These are phyloP conservation scores for Allophyes oxyacanthae DNA, from an alignment of 2,888 invertebrate genomes.

Conservation along the genomic window DNA sequence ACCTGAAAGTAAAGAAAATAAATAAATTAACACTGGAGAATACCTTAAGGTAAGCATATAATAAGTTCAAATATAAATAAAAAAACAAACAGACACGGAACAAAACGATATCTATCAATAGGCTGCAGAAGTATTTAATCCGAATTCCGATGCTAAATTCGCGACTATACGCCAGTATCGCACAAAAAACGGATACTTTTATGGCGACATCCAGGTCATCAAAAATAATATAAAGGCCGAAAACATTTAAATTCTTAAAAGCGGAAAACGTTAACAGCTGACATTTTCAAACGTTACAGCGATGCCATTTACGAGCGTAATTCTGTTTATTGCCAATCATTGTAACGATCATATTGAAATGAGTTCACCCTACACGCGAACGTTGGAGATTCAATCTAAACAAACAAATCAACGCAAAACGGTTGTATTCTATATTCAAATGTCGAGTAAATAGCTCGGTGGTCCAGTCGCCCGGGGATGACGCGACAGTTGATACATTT, in stretches of 20 bases:
- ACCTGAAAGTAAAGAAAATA: constrained; percentile 70
- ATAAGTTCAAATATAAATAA: constrained; percentile 2
- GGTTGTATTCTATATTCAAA: constrained; percentile 63
- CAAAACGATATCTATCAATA: constrained; percentile 2
- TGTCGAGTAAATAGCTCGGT: constrained; percentile 66
- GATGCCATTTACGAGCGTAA: constrained; percentile 50
- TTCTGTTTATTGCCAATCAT: constrained; percentile 52
- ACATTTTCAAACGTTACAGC: constrained; percentile 41
- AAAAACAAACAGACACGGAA: constrained; percentile 11
- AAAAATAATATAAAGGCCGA: constrained; percentile 31
- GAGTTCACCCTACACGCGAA: constrained; percentile 40
- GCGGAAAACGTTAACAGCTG: constrained; percentile 28
- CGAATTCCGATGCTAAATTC: constrained; percentile 2
- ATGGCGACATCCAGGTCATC: constrained; percentile 30
- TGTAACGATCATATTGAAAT: constrained; percentile 52
- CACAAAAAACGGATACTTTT: constrained; percentile 15
- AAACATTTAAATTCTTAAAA: constrained; percentile 35
- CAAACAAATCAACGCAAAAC: constrained; percentile 67
- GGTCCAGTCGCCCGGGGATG: constrained; percentile 55
- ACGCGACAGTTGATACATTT: constrained; percentile 64
- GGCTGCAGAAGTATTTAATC: constrained; percentile 20
- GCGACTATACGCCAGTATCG: neutral
- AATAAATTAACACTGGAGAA: neutral
- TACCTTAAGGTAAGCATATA: too few relatives aligned
- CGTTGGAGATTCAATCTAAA: constrained; percentile 62